Evolutionary conservation across 2,113 vertebrate species (phyloP).

Genomic region (Struthio camelus): DNA sequence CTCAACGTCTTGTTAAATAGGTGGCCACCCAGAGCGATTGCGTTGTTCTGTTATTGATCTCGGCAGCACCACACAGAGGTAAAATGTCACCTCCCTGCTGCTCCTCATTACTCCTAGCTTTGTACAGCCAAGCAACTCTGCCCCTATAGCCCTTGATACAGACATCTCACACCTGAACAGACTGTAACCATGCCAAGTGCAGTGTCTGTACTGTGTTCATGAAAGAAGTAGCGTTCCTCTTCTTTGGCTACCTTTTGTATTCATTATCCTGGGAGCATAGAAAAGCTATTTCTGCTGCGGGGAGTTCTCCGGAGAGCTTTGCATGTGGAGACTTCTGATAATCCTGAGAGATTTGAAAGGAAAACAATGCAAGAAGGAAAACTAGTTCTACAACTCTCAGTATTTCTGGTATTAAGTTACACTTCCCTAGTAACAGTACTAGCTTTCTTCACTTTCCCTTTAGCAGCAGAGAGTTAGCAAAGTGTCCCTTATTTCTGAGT

Average conservation of each 20-base stretch:
- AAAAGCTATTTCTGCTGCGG: not conserved
- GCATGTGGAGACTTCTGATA: not conserved
- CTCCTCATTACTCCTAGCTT: slow-evolving; percentile 40
- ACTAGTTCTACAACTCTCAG: not conserved
- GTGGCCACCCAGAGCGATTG: slow-evolving; percentile 11
- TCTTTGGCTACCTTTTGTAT: not conserved
- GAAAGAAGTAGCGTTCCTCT: not conserved
- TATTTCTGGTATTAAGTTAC: not conserved
- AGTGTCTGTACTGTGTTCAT: not conserved
- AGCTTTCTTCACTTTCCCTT: not conserved
- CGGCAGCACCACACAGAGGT: slow-evolving; percentile 15
- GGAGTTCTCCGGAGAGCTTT: not conserved
- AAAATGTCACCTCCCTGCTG: slow-evolving; percentile 59
- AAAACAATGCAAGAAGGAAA: not conserved
- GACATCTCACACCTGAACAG: not conserved
- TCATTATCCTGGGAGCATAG: not conserved
- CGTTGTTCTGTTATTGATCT: slow-evolving; percentile 34
- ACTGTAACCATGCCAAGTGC: not conserved
- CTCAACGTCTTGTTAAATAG: not conserved
- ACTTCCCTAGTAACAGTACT: not conserved
- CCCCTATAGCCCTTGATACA: not conserved
- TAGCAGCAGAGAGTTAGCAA: not conserved
- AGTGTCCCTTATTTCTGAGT: not conserved
- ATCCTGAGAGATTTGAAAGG: not conserved
- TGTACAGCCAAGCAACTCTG: slow-evolving; percentile 12